These are phyloP conservation scores for Pachycephus smyrnensis DNA, from an alignment of 2,888 invertebrate species.

Conservation along the genomic window DNA sequence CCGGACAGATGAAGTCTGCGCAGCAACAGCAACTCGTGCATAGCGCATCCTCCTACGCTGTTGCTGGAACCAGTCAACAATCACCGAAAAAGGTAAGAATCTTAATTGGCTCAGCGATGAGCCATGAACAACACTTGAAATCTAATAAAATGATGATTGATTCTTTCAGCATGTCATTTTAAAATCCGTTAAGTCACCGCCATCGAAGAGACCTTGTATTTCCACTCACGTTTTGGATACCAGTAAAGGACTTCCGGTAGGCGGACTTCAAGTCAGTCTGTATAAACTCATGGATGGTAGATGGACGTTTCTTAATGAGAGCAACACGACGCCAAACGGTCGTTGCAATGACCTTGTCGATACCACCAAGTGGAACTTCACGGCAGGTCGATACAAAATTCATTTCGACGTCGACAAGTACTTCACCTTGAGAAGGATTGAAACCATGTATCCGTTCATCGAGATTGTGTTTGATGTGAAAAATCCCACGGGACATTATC, in stretches of 20 bases:
- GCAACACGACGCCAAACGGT: conserved; percentile 75
- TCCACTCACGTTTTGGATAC: conserved; percentile 83
- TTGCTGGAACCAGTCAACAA: conserved; percentile 43
- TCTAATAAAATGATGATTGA: neutral
- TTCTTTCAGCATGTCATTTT: conserved; percentile 17
- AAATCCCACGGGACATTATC: conserved; percentile 75
- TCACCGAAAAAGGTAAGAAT: conserved; percentile 38
- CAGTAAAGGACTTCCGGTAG: conserved; percentile 76
- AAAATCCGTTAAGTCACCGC: conserved; percentile 15
- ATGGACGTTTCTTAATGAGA: conserved; percentile 76
- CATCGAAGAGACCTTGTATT: conserved; percentile 69
- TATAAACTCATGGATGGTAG: conserved; percentile 74
- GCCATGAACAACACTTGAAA: neutral
- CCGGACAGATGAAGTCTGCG: conserved; percentile 9
- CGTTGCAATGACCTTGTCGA: conserved; percentile 75
- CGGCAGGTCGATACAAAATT: conserved; percentile 79
- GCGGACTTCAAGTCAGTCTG: conserved; percentile 76
- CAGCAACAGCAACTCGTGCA: neutral
- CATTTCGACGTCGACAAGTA: conserved; percentile 81
- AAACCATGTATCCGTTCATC: conserved; percentile 81
- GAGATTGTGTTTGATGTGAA: conserved; percentile 81
- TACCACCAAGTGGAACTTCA: conserved; percentile 69
- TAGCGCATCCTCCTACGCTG: conserved; percentile 3
- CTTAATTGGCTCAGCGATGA: neutral
- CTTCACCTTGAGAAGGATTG: conserved; percentile 72